A percentile compares a stretch with the other conserved stretches of the same genome.
These are phyloP conservation scores for Trididemnum nubilum DNA, from an alignment of 23 tunicate species.

Conservation along the genomic window DNA sequence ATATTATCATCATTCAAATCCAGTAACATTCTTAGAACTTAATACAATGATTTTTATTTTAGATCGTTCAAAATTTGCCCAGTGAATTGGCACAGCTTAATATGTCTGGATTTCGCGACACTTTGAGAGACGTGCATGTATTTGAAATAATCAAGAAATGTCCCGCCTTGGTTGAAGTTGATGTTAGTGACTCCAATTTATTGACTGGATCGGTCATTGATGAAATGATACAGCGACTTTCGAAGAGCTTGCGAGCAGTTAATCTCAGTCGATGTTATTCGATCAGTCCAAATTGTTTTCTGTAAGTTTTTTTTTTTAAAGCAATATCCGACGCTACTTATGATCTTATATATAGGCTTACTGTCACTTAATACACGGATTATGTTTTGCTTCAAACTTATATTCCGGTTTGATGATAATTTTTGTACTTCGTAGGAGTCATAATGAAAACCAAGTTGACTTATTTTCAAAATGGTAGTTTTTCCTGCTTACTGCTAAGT, in stretches of 20 bases:
- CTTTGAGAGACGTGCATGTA: constrained; percentile 68
- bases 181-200: constrained; percentile 82
- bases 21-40: too few relatives aligned
- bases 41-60: too few relatives aligned
- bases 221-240: constrained; percentile 33
- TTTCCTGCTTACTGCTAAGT: too few relatives aligned
- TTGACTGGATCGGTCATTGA: constrained; percentile 53
- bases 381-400: background rate
- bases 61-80: constrained; percentile 70
- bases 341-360: too few relatives aligned
- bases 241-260: constrained; percentile 43
- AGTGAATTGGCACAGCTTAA: constrained; percentile 47
- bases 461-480: too few relatives aligned
- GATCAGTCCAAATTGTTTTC: constrained; percentile 66
- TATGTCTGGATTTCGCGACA: constrained; percentile 81
- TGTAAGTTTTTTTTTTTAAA: constrained; percentile 53
- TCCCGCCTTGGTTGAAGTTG: constrained; percentile 50
- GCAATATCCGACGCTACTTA: too few relatives aligned
- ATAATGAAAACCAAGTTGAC: too few relatives aligned
- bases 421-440: constrained; percentile 4
- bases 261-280: constrained; percentile 87
- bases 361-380: background rate
- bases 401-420: background rate
- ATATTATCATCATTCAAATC: too few relatives aligned
- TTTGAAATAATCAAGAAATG: constrained; percentile 56